Base-by-base conservation (phyloP, 1,140 invertebrate species). In the Musca domestica region DNA sequence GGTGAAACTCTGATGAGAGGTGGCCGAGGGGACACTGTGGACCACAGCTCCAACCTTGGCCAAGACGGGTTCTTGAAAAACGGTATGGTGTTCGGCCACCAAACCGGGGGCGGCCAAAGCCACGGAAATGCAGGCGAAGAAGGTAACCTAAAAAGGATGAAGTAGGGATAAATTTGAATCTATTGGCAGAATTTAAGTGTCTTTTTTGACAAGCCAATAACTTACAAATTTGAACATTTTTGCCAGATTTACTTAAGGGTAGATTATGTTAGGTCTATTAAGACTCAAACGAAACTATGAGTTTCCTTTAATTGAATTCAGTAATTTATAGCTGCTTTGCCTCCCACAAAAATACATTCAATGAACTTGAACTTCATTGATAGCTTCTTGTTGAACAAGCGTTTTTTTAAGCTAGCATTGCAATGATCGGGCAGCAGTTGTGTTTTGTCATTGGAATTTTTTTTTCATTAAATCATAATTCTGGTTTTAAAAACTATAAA, bases 1-100 rank as follows among this genome's bases (percentile, higher is more conserved):
- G 46, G 77, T 79, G 48, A 79, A 83, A 56, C 83, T 83, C 69
- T 84, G 83, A 67, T 85, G 84, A 15, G 84, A 85, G 5, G 85
- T 81, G 41, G 76, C 77, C 0, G 82, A 79, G 7, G 77, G 76
- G 51, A 78, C 78, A 30, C 74, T 75, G 22, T 83, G 75, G 3
- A 76, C 72, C 14, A 77, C 74, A 9, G 76, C 47, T 20, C 80
- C 78, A 1, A 77, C 75, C 51, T 80, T 75, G 52, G 76, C 76
- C 23, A 78, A 61, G 10, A 78, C 77, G 48, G 76, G 76, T 69
- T 78, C 71, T 25, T 78, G 76, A 10, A 79, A 63, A 69, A 76
- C 73, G 58, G 72, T 70, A 58, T 73, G 72, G 61, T 79, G 67
- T 74, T 71, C 72, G 3, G 81, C 69, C 80, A 83, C 68, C 83